Conservation (phyloP, 35 echinoderm and acorn worm species). For the Patiria miniata region DNA sequence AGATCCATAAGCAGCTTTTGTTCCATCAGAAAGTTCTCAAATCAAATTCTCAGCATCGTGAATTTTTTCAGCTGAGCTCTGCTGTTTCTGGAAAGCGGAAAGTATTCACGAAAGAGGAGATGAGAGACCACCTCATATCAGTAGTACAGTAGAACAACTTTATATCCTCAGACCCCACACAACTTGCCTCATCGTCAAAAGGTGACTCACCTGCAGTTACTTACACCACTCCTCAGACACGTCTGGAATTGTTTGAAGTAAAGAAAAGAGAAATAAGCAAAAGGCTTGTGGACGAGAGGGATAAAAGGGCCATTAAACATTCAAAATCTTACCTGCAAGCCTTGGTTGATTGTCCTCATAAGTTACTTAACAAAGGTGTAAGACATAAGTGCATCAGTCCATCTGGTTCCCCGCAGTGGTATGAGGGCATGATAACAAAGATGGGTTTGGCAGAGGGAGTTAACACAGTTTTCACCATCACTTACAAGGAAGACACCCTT, state of each 20-base stretch:
- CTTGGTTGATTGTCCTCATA: background rate
- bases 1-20: background rate
- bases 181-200: background rate
- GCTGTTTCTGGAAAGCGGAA: background rate
- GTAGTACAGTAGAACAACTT: background rate
- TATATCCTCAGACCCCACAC: background rate
- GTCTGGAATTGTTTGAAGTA: background rate
- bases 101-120: background rate
- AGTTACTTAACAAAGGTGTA: background rate
- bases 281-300: background rate
- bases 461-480: background rate
- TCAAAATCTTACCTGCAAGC: background rate
- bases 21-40: background rate
- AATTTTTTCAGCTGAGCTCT: background rate
- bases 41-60: background rate
- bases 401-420: background rate
- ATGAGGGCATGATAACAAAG: background rate
- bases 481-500: background rate
- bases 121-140: background rate
- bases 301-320: background rate
- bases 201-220: background rate
- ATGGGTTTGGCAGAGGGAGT: background rate
- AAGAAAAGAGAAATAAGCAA: background rate
- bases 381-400: slow-evolving; percentile 1
- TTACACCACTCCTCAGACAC: background rate